A percentile compares a stretch with the other conserved stretches of the same genome.
Conservation (phyloP, 2,113 vertebrate genomes). For the Gadus chalcogrammus region DNA sequence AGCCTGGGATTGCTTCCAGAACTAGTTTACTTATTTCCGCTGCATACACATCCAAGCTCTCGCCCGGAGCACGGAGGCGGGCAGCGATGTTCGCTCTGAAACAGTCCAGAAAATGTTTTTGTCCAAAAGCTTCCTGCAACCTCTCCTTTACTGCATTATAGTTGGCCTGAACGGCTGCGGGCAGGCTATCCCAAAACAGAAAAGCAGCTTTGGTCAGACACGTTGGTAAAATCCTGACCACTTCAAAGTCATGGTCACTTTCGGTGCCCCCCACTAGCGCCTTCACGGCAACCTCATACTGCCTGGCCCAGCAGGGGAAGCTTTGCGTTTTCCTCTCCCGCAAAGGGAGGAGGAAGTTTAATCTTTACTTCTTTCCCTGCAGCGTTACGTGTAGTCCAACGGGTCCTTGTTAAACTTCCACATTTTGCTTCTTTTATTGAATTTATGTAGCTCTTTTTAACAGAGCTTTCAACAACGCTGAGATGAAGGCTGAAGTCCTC, state of each 20-base stretch:
- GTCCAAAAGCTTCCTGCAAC: neutral
- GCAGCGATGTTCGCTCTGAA: constrained; percentile 8
- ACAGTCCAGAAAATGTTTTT: constrained; percentile 8
- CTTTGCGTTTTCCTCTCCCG: constrained; percentile 1
- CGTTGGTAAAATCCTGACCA: no score
- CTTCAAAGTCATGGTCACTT: no score
- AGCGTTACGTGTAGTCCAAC: no score
- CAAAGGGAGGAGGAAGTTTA: neutral
- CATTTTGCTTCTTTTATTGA: no score
- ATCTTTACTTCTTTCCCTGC: neutral
- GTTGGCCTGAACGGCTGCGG: neutral
- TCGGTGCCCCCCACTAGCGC: no score
- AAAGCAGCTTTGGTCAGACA: constrained; percentile 9
- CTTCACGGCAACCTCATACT: constrained; percentile 7
- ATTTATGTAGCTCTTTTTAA: no score
- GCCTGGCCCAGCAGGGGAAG: constrained; percentile 1
- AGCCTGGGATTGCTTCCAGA: constrained; percentile 6
- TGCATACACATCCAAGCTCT: constrained; percentile 13
- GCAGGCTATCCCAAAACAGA: constrained; percentile 14
- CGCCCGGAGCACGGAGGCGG: neutral
- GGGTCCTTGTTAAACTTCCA: no score
- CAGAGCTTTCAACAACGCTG: no score
- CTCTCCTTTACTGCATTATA: constrained; percentile 4
- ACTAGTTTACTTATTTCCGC: constrained; percentile 6
- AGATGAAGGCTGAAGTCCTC: no score